Evolutionary conservation across 35 echinoderm and acorn worm species (phyloP).

Genomic region (Nesometra sesokonis): DNA sequence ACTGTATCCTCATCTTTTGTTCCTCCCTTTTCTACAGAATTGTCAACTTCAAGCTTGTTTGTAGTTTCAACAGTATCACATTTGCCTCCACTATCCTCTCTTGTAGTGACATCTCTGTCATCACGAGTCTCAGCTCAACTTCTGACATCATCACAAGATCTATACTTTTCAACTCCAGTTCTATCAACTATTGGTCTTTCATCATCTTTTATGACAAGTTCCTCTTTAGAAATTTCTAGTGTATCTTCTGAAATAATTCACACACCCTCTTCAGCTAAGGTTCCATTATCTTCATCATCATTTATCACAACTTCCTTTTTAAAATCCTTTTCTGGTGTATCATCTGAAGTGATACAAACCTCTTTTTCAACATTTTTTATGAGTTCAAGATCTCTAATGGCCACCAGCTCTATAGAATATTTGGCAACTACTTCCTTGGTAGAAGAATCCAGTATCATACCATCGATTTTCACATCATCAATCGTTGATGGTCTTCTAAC

Average conservation of each 20-base stretch:
- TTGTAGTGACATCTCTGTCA: not conserved
- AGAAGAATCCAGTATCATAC: not conserved
- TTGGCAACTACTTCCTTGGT: not conserved
- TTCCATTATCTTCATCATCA: too few relatives aligned
- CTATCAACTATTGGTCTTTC: not conserved
- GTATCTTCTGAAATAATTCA: too few relatives aligned
- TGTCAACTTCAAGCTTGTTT: not conserved
- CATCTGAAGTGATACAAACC: too few relatives aligned
- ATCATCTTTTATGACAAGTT: not conserved
- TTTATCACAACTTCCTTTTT: too few relatives aligned
- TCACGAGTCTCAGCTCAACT: not conserved
- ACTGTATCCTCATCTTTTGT: not conserved
- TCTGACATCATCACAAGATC: not conserved
- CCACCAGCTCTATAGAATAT: not conserved
- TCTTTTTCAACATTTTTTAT: too few relatives aligned
- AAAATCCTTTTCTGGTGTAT: too few relatives aligned
- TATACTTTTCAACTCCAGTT: not conserved
- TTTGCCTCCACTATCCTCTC: not conserved
- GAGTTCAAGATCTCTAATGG: too few relatives aligned
- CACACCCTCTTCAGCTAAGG: too few relatives aligned
- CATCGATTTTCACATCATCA: not conserved
- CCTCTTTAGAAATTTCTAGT: too few relatives aligned
- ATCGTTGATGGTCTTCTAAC: not conserved
- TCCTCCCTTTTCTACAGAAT: not conserved
- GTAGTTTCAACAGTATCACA: not conserved